Percentiles rank a stretch among this genome's conserved stretches.
Evolutionary conservation across 1,140 invertebrate species (phyloP).

Genomic region (Drosophila pallidifrons): DNA sequence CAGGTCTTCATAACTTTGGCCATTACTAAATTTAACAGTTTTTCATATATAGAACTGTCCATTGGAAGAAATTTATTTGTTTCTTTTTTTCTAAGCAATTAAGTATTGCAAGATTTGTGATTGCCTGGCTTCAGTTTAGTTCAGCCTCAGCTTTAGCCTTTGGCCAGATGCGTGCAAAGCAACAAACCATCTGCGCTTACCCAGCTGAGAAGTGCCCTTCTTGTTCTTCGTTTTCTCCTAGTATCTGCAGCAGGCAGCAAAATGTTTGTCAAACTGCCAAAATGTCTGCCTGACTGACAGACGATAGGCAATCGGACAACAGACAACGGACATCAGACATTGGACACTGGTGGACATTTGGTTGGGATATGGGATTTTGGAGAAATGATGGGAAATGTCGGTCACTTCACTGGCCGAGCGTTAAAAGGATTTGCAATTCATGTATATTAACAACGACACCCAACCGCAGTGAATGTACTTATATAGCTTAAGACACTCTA

Average conservation of each 20-base stretch:
- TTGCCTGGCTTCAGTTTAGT: conserved; percentile 1
- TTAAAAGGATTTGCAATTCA: conserved; percentile 64
- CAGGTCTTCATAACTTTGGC: too few relatives aligned
- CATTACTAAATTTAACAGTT: too few relatives aligned
- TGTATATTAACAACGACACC: conserved; percentile 68
- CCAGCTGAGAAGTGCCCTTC: conserved; percentile 35
- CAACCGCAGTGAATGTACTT: too few relatives aligned
- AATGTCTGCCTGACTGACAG: conserved; percentile 44
- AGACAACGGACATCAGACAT: too few relatives aligned
- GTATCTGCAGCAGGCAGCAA: conserved; percentile 47
- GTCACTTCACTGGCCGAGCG: conserved; percentile 32
- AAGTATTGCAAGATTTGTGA: conserved; percentile 33
- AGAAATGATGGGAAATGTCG: neutral
- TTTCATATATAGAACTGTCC: too few relatives aligned
- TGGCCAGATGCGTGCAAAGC: neutral
- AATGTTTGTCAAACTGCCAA: conserved; percentile 63
- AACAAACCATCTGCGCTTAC: conserved; percentile 41
- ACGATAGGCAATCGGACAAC: conserved; percentile 1
- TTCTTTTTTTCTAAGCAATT: too few relatives aligned
- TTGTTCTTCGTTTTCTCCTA: neutral
- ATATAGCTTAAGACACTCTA: too few relatives aligned
- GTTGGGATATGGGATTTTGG: conserved; percentile 1
- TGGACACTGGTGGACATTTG: neutral
- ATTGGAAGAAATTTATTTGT: too few relatives aligned
- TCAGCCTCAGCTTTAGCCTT: neutral